A percentile compares a stretch with the other conserved stretches of the same genome.
Evolutionary conservation across 2,797 vertebrate species (phyloP).

Genomic region (Tiaroga cobitis): DNA sequence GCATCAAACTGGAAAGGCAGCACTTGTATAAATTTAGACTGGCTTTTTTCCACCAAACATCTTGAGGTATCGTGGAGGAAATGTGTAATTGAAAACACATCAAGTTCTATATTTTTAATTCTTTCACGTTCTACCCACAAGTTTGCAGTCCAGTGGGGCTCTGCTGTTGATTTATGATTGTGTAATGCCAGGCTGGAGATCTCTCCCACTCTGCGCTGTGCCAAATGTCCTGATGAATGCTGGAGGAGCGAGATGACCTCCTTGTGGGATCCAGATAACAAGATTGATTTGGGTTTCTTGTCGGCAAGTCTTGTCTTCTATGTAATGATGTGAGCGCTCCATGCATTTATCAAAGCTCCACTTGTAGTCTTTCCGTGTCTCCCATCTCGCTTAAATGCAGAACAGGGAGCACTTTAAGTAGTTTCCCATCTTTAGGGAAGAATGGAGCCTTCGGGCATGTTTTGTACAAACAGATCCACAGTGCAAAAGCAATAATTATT

Average conservation of each 20-base stretch:
- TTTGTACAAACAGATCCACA: neutral
- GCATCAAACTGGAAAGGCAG: neutral
- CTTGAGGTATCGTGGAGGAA: neutral
- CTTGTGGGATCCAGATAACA: slow-evolving; percentile 42
- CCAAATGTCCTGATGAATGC: slow-evolving; percentile 34
- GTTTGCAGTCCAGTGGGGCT: slow-evolving; percentile 15
- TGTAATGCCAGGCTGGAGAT: slow-evolving; percentile 26
- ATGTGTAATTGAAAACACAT: slow-evolving; percentile 14
- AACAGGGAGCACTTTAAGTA: slow-evolving; percentile 4
- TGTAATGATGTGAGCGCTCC: slow-evolving; percentile 31
- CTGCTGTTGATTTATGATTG: slow-evolving; percentile 31
- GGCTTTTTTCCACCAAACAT: neutral
- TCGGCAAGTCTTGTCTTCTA: slow-evolving; percentile 38
- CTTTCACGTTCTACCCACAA: neutral
- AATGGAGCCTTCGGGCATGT: slow-evolving; percentile 4
- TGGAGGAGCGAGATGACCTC: slow-evolving; percentile 43
- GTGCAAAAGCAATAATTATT: slow-evolving; percentile 13
- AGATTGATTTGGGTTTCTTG: slow-evolving; percentile 54
- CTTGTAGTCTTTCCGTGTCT: slow-evolving; percentile 33
- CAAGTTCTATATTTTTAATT: slow-evolving; percentile 1
- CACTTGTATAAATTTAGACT: neutral
- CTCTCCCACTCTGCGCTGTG: slow-evolving; percentile 19
- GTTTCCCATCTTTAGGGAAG: slow-evolving; percentile 22
- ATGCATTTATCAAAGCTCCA: slow-evolving; percentile 48
- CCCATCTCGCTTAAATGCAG: slow-evolving; percentile 50